Evolutionary conservation across 2,888 invertebrate species (phyloP), one percentile per base, ranked within the genome.

Genomic region (Cerceris rybyensis): DNA sequence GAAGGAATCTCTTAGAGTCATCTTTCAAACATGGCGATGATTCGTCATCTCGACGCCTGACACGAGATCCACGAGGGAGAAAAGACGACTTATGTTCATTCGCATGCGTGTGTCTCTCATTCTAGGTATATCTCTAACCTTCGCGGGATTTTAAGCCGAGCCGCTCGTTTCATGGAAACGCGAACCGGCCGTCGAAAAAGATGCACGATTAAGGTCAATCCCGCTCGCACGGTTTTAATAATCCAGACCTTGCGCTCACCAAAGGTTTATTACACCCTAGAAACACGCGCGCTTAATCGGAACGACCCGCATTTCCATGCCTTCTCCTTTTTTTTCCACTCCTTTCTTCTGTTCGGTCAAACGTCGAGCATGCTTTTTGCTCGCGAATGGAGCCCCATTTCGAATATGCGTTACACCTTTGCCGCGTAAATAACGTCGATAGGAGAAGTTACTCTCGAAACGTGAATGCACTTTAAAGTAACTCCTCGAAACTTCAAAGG

Each of bases 211-310:
- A 79, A 76, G 79, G 79, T 72, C 72, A 76, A 72, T 79, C 72
- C 70, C 72, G 61, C 71, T 72, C 66, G 65, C 75, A 58, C 71
- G 76, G 75, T 80, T 80, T 76, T 79, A 81, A 81, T 80, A 76
- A 80, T 72, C 67, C 67, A 72, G 80, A 80, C 80, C 76, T 81
- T 80, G 79, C 43, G 70, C 70, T 61, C 43, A 41, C 2, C 63
- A 42, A 63, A 71, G 76, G 71, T 78, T 78, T 76, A 76, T 76
- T 67, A 76, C 66, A 78, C 46, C 75, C 75, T 67, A 78, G 78
- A 77, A 70, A 46, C 49, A 49, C 16, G n/a, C 60, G n/a, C 42
- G 54, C 52, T 73, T 59, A 67, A 74, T 73, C 78, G 71, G 75
- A 60, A 75, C 67, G 70, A 76, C 80, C 77, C 58, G 75, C 43